Conservation (phyloP, 2,888 invertebrate species). For the Pegoplata infirma region DNA sequence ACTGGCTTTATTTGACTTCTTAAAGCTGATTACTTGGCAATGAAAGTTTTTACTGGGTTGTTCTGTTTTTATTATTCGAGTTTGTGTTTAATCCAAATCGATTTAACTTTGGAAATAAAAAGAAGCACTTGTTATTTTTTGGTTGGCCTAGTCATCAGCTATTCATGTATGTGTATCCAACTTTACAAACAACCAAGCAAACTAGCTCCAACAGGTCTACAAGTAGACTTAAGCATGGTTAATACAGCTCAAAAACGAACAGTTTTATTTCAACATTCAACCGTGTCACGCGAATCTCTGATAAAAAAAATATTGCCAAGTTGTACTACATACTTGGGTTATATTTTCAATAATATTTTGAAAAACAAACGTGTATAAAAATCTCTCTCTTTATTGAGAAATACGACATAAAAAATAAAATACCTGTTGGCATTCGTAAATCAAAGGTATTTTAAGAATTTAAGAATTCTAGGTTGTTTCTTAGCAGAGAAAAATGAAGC, state of each 20-base stretch:
- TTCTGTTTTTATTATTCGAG: too few relatives aligned
- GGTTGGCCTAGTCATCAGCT: slow-evolving; percentile 14
- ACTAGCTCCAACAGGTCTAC: slow-evolving; percentile 36
- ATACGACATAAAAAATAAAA: too few relatives aligned
- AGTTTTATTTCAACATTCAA: slow-evolving; percentile 56
- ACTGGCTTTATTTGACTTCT: too few relatives aligned
- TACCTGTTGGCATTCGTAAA: slow-evolving; percentile 20
- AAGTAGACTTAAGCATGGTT: slow-evolving; percentile 31
- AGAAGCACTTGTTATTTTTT: too few relatives aligned
- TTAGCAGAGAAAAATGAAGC: too few relatives aligned
- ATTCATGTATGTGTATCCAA: slow-evolving; percentile 22
- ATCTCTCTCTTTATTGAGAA: background rate
- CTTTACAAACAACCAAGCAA: slow-evolving; percentile 19
- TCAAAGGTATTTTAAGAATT: background rate
- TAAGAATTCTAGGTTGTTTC: too few relatives aligned
- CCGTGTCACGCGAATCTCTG: slow-evolving; percentile 41
- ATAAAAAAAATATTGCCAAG: slow-evolving; percentile 1
- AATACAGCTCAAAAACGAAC: slow-evolving; percentile 39
- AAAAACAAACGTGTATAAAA: background rate
- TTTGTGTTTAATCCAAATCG: too few relatives aligned
- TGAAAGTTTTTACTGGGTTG: too few relatives aligned
- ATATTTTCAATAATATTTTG: too few relatives aligned
- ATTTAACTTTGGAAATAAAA: too few relatives aligned
- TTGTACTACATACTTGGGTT: background rate
- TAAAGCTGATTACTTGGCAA: too few relatives aligned